Evolutionary conservation across 2,113 vertebrate genomes (phyloP), one percentile per base, ranked within the genome.

Genomic region (Rhinolophus ferrumequinum): DNA sequence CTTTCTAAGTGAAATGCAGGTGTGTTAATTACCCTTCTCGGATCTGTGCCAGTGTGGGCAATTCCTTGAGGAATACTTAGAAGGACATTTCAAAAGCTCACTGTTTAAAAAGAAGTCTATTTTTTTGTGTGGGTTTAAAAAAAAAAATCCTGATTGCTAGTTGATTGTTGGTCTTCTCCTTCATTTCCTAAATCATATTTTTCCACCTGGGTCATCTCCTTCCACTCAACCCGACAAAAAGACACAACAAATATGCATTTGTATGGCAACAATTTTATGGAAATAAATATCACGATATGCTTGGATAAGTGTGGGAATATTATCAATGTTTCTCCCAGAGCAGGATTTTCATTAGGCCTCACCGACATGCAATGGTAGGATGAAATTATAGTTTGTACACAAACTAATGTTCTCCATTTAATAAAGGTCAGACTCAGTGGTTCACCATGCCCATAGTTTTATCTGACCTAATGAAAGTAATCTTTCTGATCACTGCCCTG

Each of bases 171-270:
- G 38, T 96, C 62, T 93, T 94, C 66, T 92, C 73, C 18, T 41
- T 92, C 56, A 60, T 93, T 97, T 86, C 73, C 35, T 96, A 90
- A 95, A 94, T 96, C 69, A 92, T 52, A 66, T 95, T 97, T 97
- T 96, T 97, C 94, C 67, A 88, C 56, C 21, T 90, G 50, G 35
- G 60, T 86, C 90, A 96, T 81, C 95, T 93, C 93, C 94, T 93
- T 90, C 50, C 72, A 91, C 62, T 95, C 80, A 95, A 30, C 85
- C 77, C n/a, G 85, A 88, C 41, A 76, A 86, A 70, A 76, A 86
- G 10, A 77, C 38, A 89, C 47, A 90, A 84, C 26, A 90, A 90
- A 54, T 60, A 84, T 73, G 73, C 73, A 97, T 96, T 97, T 97
- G 96, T 94, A 93, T 81, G 69, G 93, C 85, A 97, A 97, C 83